phyloP scores from a whole-genome alignment of 2,888 invertebrate species.

The Lasioglossum leucozonium region DNA sequence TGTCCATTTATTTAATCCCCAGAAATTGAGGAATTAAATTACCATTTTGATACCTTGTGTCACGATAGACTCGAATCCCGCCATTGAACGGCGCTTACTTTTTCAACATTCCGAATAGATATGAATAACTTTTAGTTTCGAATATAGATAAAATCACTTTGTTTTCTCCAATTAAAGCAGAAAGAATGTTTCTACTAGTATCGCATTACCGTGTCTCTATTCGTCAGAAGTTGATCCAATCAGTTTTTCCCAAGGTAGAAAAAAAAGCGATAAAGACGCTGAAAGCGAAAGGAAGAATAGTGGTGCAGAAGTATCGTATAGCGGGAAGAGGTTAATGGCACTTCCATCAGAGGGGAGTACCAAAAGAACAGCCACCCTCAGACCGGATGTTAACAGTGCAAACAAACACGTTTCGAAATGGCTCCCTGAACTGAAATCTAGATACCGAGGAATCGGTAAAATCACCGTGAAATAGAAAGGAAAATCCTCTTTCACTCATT shows the following conservation, averaged over 20 bases:
- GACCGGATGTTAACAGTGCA: conserved; percentile 46
- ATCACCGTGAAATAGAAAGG: conserved; percentile 1
- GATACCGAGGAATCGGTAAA: conserved; percentile 17
- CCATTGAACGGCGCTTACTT: no score
- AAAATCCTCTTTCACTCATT: neutral
- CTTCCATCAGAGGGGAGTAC: conserved; percentile 35
- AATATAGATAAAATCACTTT: neutral
- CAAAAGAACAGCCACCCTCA: conserved; percentile 21
- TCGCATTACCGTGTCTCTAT: neutral
- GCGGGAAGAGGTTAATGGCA: conserved; percentile 42
- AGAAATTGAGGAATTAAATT: no score
- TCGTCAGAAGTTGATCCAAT: neutral
- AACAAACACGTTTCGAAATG: conserved; percentile 51
- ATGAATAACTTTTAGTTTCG: neutral
- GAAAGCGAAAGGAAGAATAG: conserved; percentile 18
- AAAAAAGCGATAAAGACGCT: neutral
- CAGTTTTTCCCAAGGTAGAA: neutral
- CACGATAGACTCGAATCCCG: no score
- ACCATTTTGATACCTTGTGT: no score
- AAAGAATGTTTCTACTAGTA: neutral
- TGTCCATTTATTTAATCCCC: no score
- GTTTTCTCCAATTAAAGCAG: neutral
- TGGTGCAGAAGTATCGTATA: conserved; percentile 6
- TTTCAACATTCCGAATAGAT: neutral
- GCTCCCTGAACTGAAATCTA: conserved; percentile 36